These are phyloP conservation scores for Melanerpes aurifrons DNA, from an alignment of 2,113 vertebrate species.

Conservation along the genomic window DNA sequence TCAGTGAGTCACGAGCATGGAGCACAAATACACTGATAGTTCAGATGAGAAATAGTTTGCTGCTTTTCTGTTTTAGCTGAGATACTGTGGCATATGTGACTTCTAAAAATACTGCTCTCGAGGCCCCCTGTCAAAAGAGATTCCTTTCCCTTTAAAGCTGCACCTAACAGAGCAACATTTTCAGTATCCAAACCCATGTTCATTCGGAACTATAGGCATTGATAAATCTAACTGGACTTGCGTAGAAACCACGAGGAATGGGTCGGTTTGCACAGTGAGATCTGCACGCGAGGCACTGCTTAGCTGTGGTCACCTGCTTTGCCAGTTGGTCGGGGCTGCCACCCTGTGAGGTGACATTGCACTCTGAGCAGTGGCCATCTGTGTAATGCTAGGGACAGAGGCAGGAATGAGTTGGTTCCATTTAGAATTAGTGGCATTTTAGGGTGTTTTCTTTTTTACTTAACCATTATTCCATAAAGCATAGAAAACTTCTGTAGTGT, in stretches of 20 bases:
- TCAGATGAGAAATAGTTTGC: slow-evolving; percentile 6
- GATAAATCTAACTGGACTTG: background rate
- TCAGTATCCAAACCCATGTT: fast-evolving
- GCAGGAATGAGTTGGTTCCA: background rate
- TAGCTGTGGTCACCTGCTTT: background rate
- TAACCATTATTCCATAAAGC: background rate
- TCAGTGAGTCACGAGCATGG: slow-evolving; percentile 49
- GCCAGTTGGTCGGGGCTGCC: background rate
- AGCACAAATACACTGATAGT: slow-evolving; percentile 32
- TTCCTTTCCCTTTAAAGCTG: slow-evolving; percentile 14
- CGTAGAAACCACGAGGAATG: fast-evolving
- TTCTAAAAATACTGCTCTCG: slow-evolving; percentile 31
- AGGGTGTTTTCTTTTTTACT: background rate
- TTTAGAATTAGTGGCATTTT: background rate
- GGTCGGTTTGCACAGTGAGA: background rate
- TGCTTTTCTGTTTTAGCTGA: slow-evolving; percentile 46
- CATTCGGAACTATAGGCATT: background rate
- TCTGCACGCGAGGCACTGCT: background rate
- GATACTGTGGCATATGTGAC: background rate
- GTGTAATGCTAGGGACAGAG: background rate
- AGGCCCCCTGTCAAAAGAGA: slow-evolving; percentile 19
- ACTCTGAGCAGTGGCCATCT: background rate
- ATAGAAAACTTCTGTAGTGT: background rate
- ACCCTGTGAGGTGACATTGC: fast-evolving
- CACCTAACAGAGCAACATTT: background rate